Evolutionary conservation across 2,888 invertebrate species (phyloP).

Genomic region (Megaustenia siamemsis): DNA sequence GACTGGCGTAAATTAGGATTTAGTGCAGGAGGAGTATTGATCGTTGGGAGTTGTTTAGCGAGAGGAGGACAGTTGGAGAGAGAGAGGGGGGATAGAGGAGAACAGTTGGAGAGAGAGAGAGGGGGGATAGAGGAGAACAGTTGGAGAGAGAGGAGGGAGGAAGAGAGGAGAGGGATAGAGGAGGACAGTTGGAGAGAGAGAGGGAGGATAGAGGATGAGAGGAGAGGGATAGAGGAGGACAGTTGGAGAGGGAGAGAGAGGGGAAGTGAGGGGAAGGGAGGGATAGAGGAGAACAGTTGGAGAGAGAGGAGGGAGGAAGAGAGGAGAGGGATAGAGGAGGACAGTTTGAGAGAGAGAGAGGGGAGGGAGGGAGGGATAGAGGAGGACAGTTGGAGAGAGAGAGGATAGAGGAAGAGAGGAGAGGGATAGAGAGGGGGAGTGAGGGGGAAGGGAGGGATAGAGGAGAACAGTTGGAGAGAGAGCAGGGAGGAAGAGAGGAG

Average conservation of each 20-base stretch:
- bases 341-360: background rate
- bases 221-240: no score
- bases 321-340: background rate
- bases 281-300: no score
- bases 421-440: no score
- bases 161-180: background rate
- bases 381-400: background rate
- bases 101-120: background rate
- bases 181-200: background rate
- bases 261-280: no score
- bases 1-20: slow-evolving; percentile 2
- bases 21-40: background rate
- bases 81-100: background rate
- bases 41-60: background rate
- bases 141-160: background rate
- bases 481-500: background rate
- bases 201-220: background rate
- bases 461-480: background rate
- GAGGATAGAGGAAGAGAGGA: no score
- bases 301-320: background rate
- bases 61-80: slow-evolving; percentile 20
- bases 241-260: background rate
- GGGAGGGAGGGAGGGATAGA: no score
- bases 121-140: no score
- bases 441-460: no score